Conservation (phyloP, 2,113 vertebrate genomes). For the Rhinopomastus cyanomelas region DNA sequence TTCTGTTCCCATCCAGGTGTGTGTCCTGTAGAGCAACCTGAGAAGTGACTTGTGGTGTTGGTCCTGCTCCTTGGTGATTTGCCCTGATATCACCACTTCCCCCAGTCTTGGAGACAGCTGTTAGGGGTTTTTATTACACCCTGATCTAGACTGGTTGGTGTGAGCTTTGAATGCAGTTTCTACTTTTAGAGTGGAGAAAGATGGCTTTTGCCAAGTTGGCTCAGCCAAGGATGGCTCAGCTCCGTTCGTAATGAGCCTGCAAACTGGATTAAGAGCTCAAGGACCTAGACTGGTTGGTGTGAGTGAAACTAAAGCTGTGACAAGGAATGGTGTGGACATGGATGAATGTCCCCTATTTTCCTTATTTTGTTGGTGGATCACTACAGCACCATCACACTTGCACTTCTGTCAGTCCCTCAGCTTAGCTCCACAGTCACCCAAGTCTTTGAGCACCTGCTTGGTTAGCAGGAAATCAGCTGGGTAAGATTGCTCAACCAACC, state of each 20-base stretch:
- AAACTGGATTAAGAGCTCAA: slow-evolving; percentile 20
- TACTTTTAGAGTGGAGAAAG: neutral
- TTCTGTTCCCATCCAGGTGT: neutral
- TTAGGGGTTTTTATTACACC: neutral
- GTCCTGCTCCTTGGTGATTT: neutral
- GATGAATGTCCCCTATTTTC: neutral
- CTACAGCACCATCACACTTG: neutral
- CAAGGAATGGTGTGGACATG: neutral
- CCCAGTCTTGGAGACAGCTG: neutral
- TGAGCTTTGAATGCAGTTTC: neutral
- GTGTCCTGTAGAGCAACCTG: neutral
- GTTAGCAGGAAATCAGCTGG: no score
- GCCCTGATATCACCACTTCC: neutral
- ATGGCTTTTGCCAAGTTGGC: neutral
- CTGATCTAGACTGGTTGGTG: neutral
- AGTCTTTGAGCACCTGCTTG: neutral
- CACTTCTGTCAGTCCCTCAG: neutral
- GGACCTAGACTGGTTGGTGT: no score
- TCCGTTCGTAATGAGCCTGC: neutral
- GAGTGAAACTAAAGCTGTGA: neutral
- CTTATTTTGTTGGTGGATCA: neutral
- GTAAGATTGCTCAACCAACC: no score
- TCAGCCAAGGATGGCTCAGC: slow-evolving; percentile 19
- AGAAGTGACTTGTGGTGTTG: neutral
- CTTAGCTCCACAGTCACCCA: neutral